Percentiles rank a stretch among this genome's conserved stretches.
These are phyloP conservation scores for Lagodon rhomboides DNA, from an alignment of 2,797 vertebrate genomes.

Conservation along the genomic window DNA sequence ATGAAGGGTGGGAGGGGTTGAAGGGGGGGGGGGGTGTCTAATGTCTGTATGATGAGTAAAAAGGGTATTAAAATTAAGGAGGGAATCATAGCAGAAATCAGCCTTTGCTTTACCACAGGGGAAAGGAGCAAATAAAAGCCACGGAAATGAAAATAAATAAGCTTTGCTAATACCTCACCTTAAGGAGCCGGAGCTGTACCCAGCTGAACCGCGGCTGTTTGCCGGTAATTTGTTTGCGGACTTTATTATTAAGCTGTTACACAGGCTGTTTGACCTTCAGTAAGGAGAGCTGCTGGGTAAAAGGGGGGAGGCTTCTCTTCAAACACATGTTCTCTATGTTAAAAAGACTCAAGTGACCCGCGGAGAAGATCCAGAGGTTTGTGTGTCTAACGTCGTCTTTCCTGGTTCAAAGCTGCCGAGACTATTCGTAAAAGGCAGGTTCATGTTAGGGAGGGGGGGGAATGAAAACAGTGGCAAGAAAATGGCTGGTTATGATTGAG, in stretches of 20 bases:
- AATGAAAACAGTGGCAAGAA: background rate
- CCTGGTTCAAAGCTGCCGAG: background rate
- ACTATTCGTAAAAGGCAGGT: background rate
- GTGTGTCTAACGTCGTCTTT: background rate
- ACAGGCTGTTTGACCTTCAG: conserved; percentile 94
- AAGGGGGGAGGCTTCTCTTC: conserved; percentile 21
- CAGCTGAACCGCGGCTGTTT: conserved; percentile 87
- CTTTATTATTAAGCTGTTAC: conserved; percentile 89
- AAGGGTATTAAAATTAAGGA: conserved; percentile 99
- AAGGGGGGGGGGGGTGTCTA: conserved; percentile 86
- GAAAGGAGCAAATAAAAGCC: conserved; percentile 95
- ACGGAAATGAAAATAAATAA: conserved; percentile 99
- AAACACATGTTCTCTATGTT: conserved; percentile 52
- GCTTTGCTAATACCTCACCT: conserved; percentile 94
- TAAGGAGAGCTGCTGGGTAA: conserved; percentile 77
- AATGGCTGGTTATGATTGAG: background rate
- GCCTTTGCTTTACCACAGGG: conserved; percentile 92
- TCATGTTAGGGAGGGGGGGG: background rate
- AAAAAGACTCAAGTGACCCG: conserved; percentile 40
- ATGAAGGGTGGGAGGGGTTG: conserved; percentile 62
- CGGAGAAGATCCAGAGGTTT: background rate
- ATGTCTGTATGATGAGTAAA: conserved; percentile 98
- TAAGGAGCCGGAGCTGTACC: conserved; percentile 91
- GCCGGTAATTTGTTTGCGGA: conserved; percentile 84
- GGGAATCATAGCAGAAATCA: conserved; percentile 98